Conservation (phyloP, 2,113 vertebrate species). For the Lonchura striata region DNA sequence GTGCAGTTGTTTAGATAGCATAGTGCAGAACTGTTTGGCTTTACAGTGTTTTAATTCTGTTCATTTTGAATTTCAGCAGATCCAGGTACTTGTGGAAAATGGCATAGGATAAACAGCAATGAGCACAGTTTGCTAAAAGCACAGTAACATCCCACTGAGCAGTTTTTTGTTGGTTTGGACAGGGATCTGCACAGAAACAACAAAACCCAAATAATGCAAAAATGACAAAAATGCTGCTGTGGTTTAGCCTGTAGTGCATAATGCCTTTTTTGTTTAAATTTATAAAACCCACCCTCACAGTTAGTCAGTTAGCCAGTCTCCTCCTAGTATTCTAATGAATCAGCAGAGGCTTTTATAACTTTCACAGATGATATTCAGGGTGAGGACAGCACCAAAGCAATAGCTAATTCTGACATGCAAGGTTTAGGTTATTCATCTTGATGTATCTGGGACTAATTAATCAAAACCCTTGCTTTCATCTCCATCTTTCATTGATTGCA, state of each 20-base stretch:
- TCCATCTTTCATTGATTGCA: not conserved
- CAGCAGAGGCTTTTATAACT: not conserved
- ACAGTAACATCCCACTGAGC: not conserved
- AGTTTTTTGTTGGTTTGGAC: not conserved
- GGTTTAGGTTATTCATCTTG: not conserved
- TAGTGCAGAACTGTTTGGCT: not conserved
- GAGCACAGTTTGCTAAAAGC: not conserved
- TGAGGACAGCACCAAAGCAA: not conserved
- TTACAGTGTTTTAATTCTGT: not conserved
- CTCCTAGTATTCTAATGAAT: not conserved
- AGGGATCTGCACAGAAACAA: not conserved
- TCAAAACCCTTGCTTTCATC: conserved; percentile 2
- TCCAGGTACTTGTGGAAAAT: not conserved
- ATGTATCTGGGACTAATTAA: conserved; percentile 9
- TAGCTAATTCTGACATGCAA: not conserved
- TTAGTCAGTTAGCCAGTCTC: not conserved
- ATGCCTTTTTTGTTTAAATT: not conserved
- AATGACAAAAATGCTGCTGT: not conserved
- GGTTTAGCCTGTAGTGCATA: not conserved
- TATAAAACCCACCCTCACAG: not conserved
- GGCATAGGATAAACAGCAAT: not conserved
- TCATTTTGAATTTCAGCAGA: not conserved
- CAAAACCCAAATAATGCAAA: not conserved
- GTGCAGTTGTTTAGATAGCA: not conserved
- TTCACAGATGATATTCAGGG: not conserved